Evolutionary conservation across 2,888 invertebrate species (phyloP).

Genomic region (Drosophila kuntzei): DNA sequence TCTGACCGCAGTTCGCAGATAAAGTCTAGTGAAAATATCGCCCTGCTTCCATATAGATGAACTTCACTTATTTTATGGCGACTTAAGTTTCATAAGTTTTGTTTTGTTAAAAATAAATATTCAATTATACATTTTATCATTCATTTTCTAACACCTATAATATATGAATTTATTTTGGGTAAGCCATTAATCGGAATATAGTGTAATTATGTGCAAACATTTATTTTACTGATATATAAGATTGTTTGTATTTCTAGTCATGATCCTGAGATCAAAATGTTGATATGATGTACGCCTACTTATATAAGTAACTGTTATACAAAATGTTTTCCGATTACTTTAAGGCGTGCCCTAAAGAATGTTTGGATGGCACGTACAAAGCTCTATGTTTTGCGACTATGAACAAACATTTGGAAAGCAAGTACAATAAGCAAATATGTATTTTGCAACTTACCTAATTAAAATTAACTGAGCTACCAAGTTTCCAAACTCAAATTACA

Average conservation of each 20-base stretch:
- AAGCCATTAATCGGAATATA: no score
- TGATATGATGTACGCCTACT: background rate
- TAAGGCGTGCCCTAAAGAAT: conserved; percentile 12
- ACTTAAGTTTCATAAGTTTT: no score
- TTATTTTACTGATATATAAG: background rate
- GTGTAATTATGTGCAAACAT: no score
- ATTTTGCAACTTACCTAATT: background rate
- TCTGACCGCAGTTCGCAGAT: background rate
- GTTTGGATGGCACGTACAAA: conserved; percentile 1
- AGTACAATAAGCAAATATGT: background rate
- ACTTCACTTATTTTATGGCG: no score
- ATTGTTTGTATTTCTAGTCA: background rate
- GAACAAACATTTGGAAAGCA: conserved; percentile 1
- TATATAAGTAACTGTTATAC: conserved; percentile 6
- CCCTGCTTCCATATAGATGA: no score
- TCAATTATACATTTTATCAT: background rate
- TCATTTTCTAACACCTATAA: background rate
- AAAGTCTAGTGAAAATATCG: background rate
- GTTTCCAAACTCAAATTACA: conserved; percentile 1
- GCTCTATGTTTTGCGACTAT: conserved; percentile 1
- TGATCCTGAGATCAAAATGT: background rate
- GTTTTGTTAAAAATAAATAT: no score
- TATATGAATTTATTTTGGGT: no score
- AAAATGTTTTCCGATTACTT: conserved; percentile 1
- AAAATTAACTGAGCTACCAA: background rate